Evolutionary conservation across 2,797 vertebrate species (phyloP), one percentile per base, ranked within the genome.

Genomic region (Pteronotus mesoamericanus): DNA sequence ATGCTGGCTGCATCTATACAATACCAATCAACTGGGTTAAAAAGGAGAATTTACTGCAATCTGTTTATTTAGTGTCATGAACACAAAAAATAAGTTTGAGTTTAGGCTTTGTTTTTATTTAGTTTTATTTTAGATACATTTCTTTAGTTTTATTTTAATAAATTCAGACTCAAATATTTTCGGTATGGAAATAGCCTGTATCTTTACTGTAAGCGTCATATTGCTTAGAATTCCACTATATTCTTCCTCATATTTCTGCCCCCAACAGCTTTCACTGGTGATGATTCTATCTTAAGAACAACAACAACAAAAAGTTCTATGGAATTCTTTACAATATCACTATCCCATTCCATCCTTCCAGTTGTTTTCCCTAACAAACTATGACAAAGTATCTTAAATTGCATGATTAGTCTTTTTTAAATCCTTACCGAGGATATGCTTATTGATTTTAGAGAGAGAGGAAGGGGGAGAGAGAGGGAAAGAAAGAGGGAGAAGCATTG

Each of bases 141-240:
- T 77, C 74, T 57, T 92, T 91, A 78, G 89, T 85, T 91, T 92
- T 94, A 95, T 96, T 97, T 96, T 91, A 94, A 91, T 95, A 89
- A 91, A 78, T 87, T 79, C 71, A 91, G 29, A 86, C 29, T 79
- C 96, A 89, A 96, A 71, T 83, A 94, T 89, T 92, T 96, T 88
- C 78, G 88, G 24, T 91, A 93, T 91, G 59, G 29, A 93, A 89
- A 95, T 89, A 72, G 21, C 44, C 42, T 95, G 29, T 64, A 53
- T 94, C 91, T 96, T 66, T 96, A 92, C 75, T 80, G 7, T 86
- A 92, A 82, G 29, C 26, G 77, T 80, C 39, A 34, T 80, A 86
- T 59, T 91, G 16, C 71, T 92, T 95, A 94, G 32, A 95, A 96
- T 96, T 95, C 29, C 55, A 89, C 55, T 78, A 26, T 95, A 72